A percentile compares a stretch with the other conserved stretches of the same genome.
phyloP scores from a whole-genome alignment of 2,888 invertebrate species.

The Cynaeus angustus region DNA sequence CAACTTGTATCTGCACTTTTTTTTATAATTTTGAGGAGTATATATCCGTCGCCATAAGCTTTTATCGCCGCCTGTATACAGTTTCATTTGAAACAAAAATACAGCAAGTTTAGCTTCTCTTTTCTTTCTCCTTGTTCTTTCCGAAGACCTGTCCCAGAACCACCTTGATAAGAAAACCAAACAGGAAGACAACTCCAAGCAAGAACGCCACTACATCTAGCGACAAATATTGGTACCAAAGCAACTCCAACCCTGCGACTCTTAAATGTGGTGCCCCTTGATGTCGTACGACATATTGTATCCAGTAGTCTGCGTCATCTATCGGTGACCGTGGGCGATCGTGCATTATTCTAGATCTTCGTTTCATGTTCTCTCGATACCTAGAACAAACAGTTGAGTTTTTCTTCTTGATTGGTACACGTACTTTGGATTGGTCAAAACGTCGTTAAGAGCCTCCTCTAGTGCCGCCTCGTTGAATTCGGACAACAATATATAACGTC shows the following conservation, averaged over 20 bases:
- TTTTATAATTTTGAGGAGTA: too few relatives aligned
- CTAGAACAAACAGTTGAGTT: slow-evolving; percentile 12
- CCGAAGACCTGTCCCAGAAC: too few relatives aligned
- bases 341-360: slow-evolving; percentile 22
- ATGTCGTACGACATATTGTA: slow-evolving; percentile 50
- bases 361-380: slow-evolving; percentile 22
- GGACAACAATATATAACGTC: slow-evolving; percentile 48
- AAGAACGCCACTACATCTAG: slow-evolving; percentile 40
- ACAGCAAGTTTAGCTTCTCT: too few relatives aligned
- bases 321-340: slow-evolving; percentile 42
- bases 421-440: slow-evolving; percentile 16
- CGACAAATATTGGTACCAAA: slow-evolving; percentile 47
- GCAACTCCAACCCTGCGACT: slow-evolving; percentile 47
- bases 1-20: too few relatives aligned
- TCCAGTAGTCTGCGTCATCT: slow-evolving; percentile 54
- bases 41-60: too few relatives aligned
- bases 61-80: too few relatives aligned
- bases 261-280: slow-evolving; percentile 52
- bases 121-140: too few relatives aligned
- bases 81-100: too few relatives aligned
- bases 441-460: slow-evolving; percentile 10
- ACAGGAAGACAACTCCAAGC: neutral
- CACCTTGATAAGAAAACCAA: too few relatives aligned
- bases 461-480: slow-evolving; percentile 33
- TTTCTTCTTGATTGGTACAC: neutral